These are phyloP conservation scores for Scophthalmus maximus DNA, from an alignment of 2,113 vertebrate genomes.

Conservation along the genomic window DNA sequence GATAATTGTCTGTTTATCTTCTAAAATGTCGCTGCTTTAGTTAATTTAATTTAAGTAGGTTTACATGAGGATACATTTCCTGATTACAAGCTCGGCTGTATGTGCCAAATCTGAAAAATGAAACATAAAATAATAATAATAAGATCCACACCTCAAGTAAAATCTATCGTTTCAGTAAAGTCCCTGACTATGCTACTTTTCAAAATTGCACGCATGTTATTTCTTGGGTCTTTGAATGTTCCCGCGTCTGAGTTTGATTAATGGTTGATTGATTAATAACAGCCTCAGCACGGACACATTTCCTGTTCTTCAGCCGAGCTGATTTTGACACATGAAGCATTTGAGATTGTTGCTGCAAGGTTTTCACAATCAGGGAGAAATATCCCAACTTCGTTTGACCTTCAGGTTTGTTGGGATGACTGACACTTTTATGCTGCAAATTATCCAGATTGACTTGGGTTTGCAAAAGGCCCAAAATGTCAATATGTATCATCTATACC, in stretches of 20 bases:
- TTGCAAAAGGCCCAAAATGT: constrained; percentile 50
- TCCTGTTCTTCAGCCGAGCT: background rate
- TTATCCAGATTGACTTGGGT: background rate
- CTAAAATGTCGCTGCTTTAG: too few relatives aligned
- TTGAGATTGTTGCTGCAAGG: background rate
- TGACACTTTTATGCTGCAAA: constrained; percentile 34
- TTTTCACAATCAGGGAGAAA: background rate
- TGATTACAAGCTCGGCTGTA: background rate
- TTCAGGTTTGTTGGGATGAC: constrained; percentile 33
- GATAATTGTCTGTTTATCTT: too few relatives aligned
- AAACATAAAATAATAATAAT: background rate
- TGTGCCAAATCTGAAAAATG: too few relatives aligned
- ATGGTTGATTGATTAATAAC: background rate
- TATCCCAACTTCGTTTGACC: background rate
- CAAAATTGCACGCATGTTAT: background rate
- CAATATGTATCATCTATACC: constrained; percentile 27
- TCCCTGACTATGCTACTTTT: background rate
- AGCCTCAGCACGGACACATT: background rate
- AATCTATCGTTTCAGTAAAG: background rate
- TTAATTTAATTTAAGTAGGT: too few relatives aligned
- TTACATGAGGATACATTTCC: too few relatives aligned
- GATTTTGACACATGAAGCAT: background rate
- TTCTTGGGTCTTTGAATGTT: background rate
- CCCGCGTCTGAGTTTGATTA: background rate
- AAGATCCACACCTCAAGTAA: background rate